Conservation (phyloP, 1,140 invertebrate genomes). For the Cheumatopsyche charites region DNA sequence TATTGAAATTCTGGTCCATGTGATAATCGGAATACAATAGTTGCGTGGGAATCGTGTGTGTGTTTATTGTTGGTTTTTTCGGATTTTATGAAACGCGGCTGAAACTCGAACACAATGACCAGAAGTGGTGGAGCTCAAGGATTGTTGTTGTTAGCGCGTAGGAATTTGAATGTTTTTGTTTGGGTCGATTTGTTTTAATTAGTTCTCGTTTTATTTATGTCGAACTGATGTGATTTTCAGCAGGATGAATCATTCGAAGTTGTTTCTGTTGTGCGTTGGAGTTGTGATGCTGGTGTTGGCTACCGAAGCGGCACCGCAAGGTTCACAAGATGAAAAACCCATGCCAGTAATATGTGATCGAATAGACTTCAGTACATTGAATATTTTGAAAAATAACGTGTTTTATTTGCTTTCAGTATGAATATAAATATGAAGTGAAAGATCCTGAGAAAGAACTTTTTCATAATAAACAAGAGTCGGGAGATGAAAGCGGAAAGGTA, state of each 20-base stretch:
- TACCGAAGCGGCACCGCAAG: constrained; percentile 55
- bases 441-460: constrained; percentile 68
- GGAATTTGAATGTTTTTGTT: too few species aligned
- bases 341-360: constrained; percentile 54
- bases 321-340: constrained; percentile 55
- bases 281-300: constrained; percentile 51
- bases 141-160: background rate
- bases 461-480: constrained; percentile 69
- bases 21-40: constrained; percentile 28
- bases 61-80: constrained; percentile 7
- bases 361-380: constrained; percentile 1
- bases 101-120: constrained; percentile 23
- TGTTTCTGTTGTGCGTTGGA: constrained; percentile 51
- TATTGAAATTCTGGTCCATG: constrained; percentile 14
- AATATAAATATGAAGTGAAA: constrained; percentile 75
- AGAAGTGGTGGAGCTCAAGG: constrained; percentile 13
- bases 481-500: constrained; percentile 67
- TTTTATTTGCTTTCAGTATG: constrained; percentile 62
- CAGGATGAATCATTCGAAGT: background rate
- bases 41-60: background rate
- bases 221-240: constrained; percentile 5
- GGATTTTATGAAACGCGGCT: background rate
- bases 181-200: background rate
- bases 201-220: background rate
- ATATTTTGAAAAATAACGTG: background rate